These are phyloP conservation scores for Penaeus chinensis DNA, from an alignment of 1,140 invertebrate genomes.

Conservation along the genomic window DNA sequence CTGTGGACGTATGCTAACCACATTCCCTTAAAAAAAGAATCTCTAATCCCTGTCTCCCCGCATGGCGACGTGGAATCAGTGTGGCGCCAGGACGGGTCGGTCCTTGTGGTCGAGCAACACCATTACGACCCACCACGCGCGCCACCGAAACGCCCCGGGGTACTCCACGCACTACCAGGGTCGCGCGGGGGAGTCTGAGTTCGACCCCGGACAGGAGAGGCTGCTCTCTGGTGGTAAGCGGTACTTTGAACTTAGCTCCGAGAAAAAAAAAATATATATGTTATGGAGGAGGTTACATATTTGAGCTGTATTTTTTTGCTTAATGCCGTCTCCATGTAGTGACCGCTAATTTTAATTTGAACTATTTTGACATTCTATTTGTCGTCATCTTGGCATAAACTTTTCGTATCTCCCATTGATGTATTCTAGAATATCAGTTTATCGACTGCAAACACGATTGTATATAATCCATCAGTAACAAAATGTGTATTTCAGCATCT, in stretches of 20 bases:
- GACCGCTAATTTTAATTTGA: no score
- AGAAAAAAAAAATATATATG: no score
- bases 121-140: constrained; percentile 18
- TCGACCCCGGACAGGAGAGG: background rate
- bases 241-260: no score
- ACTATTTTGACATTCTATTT: background rate
- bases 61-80: background rate
- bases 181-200: background rate
- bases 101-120: constrained; percentile 20
- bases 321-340: no score
- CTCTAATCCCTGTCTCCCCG: no score
- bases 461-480: background rate
- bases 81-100: constrained; percentile 25
- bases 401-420: background rate
- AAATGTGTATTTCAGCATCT: no score
- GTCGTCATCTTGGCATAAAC: no score
- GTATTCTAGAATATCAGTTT: background rate
- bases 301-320: no score
- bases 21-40: no score
- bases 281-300: no score
- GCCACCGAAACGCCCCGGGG: background rate
- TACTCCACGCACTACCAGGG: background rate
- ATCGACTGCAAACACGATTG: background rate
- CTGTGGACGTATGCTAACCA: no score
- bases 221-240: no score